Percentiles rank a stretch among this genome's conserved stretches.
phyloP scores from a whole-genome alignment of 2,113 vertebrate genomes.

The Turnix velox region DNA sequence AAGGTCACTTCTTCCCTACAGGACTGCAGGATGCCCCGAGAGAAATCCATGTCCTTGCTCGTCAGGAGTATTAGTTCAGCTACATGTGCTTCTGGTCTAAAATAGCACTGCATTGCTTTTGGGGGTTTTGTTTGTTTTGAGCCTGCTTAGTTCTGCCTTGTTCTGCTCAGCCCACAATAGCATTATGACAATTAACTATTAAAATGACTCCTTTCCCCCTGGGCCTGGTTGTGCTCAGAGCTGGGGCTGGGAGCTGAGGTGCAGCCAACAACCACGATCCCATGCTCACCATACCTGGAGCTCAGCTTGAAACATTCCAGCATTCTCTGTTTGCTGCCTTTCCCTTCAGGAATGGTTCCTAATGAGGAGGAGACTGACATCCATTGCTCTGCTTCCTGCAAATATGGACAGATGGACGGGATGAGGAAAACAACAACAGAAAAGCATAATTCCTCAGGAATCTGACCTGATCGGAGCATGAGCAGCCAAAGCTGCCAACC shows the following conservation, averaged over 20 bases:
- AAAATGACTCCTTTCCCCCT: not conserved
- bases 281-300: not conserved
- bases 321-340: fast-evolving
- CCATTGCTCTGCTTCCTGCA: fast-evolving
- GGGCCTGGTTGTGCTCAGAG: no score
- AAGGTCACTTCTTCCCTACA: constrained; percentile 62
- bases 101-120: constrained; percentile 37
- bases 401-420: fast-evolving
- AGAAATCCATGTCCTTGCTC: constrained; percentile 50
- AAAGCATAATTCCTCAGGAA: not conserved
- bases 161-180: not conserved
- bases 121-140: constrained; percentile 2
- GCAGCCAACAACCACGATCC: no score
- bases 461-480: fast-evolving
- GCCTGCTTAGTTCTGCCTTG: constrained; percentile 6
- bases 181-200: not conserved
- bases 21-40: constrained; percentile 26
- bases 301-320: fast-evolving
- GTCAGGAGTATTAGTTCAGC: constrained; percentile 34
- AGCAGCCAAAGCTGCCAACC: not conserved
- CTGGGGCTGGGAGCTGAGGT: no score
- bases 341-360: not conserved
- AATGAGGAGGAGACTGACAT: fast-evolving
- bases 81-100: constrained; percentile 30
- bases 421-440: not conserved